Conservation (phyloP, 2,888 invertebrate species). For the Drosophila melanosoma region DNA sequence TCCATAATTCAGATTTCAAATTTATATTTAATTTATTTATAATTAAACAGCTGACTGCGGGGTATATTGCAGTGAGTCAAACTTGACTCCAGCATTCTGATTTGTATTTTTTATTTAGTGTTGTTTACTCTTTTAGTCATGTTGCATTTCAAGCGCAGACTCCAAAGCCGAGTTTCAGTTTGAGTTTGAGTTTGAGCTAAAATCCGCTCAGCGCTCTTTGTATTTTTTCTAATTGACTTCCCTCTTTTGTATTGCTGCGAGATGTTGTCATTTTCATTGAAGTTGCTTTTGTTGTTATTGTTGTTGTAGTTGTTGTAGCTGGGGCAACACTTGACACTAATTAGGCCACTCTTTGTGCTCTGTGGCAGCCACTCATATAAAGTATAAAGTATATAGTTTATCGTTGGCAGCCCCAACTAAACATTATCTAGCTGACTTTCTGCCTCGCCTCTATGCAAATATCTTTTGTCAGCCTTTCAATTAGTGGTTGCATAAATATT, state of each 20-base stretch:
- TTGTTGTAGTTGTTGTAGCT: slow-evolving; percentile 49
- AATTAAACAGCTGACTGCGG: no score
- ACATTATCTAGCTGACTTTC: slow-evolving; percentile 57
- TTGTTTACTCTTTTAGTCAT: slow-evolving; percentile 34
- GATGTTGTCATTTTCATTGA: slow-evolving; percentile 62
- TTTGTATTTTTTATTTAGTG: neutral
- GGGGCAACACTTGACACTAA: slow-evolving; percentile 81
- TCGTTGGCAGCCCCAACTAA: slow-evolving; percentile 52
- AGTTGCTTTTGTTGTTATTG: slow-evolving; percentile 45
- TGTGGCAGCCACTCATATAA: slow-evolving; percentile 60
- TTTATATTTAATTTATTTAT: neutral
- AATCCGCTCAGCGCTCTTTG: slow-evolving; percentile 55
- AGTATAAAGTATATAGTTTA: slow-evolving; percentile 53
- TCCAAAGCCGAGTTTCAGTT: slow-evolving; percentile 21
- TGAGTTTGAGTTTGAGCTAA: slow-evolving; percentile 2
- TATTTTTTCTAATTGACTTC: slow-evolving; percentile 78
- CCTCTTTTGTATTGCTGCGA: slow-evolving; percentile 74
- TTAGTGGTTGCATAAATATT: slow-evolving; percentile 71
- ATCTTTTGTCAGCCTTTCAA: slow-evolving; percentile 74
- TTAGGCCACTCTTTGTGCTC: slow-evolving; percentile 79
- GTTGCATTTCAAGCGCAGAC: slow-evolving; percentile 61
- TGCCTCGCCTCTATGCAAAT: slow-evolving; percentile 62
- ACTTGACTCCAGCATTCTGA: neutral
- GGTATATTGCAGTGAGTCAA: neutral
- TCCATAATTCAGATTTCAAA: neutral